phyloP scores from a whole-genome alignment of 2,888 invertebrate genomes.

The Cataglyphis cursor region DNA sequence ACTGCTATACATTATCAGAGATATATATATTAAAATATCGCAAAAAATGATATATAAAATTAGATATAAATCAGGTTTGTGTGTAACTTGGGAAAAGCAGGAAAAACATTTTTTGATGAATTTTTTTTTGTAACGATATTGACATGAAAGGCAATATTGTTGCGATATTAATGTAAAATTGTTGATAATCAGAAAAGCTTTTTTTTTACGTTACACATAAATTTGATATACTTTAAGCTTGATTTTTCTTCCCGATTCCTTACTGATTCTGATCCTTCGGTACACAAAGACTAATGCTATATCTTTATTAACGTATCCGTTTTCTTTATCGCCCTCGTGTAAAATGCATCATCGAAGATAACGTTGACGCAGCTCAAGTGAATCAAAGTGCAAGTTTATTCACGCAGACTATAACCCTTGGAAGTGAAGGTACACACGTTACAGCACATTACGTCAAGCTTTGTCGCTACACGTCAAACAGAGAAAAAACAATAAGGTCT shows the following conservation, averaged over 20 bases:
- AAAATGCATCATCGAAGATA: conserved; percentile 57
- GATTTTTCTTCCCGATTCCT: not conserved
- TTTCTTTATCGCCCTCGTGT: not conserved
- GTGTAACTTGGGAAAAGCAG: not conserved
- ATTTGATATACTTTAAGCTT: no score
- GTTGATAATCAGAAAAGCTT: conserved; percentile 1
- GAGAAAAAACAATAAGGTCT: conserved; percentile 22
- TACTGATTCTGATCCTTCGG: not conserved
- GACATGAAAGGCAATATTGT: not conserved
- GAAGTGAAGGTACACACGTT: conserved; percentile 25
- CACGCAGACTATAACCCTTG: conserved; percentile 45
- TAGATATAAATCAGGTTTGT: conserved; percentile 45
- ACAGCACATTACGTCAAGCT: conserved; percentile 20
- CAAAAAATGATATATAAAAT: conserved; percentile 13
- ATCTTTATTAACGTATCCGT: conserved; percentile 7
- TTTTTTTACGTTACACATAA: not conserved
- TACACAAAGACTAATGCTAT: not conserved
- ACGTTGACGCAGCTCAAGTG: conserved; percentile 61
- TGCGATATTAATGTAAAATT: conserved; percentile 3
- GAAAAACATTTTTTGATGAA: not conserved
- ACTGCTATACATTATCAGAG: conserved; percentile 1
- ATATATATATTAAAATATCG: conserved; percentile 6
- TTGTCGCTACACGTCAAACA: not conserved
- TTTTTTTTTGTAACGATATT: not conserved
- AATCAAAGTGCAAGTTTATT: conserved; percentile 75